phyloP scores from a whole-genome alignment of 2,797 vertebrate species.

The Gallirallus australis region DNA sequence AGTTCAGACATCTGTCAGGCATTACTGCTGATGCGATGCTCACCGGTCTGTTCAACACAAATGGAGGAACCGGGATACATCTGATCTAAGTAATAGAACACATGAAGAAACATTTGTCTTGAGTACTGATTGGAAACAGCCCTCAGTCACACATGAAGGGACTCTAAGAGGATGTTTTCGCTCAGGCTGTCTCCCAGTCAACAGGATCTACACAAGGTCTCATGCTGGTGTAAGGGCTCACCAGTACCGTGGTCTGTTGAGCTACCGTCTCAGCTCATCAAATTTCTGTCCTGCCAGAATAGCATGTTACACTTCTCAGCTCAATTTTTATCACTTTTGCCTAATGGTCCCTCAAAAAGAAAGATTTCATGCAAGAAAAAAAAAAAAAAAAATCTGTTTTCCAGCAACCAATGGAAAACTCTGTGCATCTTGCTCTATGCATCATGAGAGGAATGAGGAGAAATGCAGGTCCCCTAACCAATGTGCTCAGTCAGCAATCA shows the following conservation, averaged over 20 bases:
- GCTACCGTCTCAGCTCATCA: not conserved
- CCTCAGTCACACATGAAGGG: not conserved
- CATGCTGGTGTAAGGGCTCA: not conserved
- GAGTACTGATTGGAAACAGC: not conserved
- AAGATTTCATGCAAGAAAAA: not conserved
- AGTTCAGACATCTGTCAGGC: conserved; percentile 20
- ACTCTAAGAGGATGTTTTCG: not conserved
- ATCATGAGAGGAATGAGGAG: not conserved
- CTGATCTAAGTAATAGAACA: not conserved
- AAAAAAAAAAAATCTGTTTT: not conserved
- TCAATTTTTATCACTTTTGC: not conserved
- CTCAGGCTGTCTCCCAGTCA: not conserved
- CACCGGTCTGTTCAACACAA: not conserved
- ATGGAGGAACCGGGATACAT: not conserved
- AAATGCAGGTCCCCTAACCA: not conserved
- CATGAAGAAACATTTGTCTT: not conserved
- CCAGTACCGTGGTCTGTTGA: not conserved
- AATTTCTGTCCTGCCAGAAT: not conserved
- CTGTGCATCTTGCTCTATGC: not conserved
- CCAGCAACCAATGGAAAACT: not conserved
- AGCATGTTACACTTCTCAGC: rapidly evolving
- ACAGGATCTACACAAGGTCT: not conserved
- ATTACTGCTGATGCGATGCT: not conserved
- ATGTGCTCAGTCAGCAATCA: not conserved
- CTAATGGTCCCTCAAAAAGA: not conserved